Conservation (phyloP, 2,888 invertebrate genomes). For the Ectemnius cavifrons region DNA sequence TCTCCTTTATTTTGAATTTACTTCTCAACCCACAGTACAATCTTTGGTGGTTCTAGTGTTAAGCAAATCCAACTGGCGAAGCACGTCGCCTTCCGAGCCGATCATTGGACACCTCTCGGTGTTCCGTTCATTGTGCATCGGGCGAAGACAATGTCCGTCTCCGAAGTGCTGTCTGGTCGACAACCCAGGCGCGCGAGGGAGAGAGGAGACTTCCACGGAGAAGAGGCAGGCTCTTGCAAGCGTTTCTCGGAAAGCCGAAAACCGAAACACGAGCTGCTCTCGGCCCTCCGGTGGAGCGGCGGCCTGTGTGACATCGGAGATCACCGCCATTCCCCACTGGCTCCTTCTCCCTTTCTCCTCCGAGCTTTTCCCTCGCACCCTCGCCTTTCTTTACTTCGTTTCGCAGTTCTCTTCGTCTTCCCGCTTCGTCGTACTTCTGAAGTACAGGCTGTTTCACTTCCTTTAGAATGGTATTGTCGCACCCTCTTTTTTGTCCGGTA, state of each 20-base stretch:
- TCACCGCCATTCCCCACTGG: constrained; percentile 65
- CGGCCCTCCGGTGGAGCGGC: constrained; percentile 52
- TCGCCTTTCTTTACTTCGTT: constrained; percentile 16
- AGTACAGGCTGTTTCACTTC: too few relatives aligned
- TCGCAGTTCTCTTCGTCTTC: constrained; percentile 2
- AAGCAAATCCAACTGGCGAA: too few relatives aligned
- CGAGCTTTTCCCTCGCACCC: constrained; percentile 14
- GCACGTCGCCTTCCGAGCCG: not conserved
- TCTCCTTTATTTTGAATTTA: too few relatives aligned
- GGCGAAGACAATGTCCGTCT: constrained; percentile 54
- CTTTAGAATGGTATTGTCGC: too few relatives aligned
- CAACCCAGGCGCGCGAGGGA: constrained; percentile 24
- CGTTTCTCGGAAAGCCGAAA: constrained; percentile 72
- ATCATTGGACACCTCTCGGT: constrained; percentile 38
- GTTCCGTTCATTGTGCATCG: constrained; percentile 39
- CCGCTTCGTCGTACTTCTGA: not conserved
- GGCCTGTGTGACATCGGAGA: constrained; percentile 73
- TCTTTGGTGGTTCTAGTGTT: too few relatives aligned
- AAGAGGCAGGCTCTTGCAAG: constrained; percentile 45
- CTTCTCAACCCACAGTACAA: too few relatives aligned
- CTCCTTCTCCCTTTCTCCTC: constrained; percentile 48
- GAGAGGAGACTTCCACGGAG: constrained; percentile 11
- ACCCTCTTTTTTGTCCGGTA: too few relatives aligned
- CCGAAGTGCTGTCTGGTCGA: constrained; percentile 39
- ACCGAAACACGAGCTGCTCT: constrained; percentile 70